These are phyloP conservation scores for Margarornis squamiger DNA, from an alignment of 2,797 vertebrate genomes.

Conservation along the genomic window DNA sequence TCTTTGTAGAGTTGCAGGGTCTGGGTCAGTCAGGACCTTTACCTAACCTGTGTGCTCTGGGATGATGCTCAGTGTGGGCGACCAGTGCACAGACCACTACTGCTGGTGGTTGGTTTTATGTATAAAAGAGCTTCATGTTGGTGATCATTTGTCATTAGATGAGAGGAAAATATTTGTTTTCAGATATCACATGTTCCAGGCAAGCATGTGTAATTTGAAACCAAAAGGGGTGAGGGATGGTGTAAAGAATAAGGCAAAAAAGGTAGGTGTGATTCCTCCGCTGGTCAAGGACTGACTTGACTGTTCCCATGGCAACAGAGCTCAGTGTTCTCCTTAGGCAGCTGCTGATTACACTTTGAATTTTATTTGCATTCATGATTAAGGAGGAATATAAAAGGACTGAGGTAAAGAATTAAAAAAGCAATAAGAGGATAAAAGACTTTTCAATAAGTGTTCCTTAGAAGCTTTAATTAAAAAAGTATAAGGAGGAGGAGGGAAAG, in stretches of 20 bases:
- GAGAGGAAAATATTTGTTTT: not conserved
- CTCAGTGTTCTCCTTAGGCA: slow-evolving; percentile 68
- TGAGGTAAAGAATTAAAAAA: slow-evolving; percentile 71
- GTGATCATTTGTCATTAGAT: rapidly evolving
- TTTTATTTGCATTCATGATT: slow-evolving; percentile 82
- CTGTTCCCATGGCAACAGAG: slow-evolving; percentile 76
- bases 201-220: not conserved
- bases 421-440: slow-evolving; percentile 75
- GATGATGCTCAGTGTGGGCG: not conserved
- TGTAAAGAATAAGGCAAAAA: not conserved
- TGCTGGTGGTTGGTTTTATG: not conserved
- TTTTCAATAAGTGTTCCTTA: slow-evolving; percentile 74
- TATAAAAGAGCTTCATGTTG: not conserved
- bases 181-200: not conserved
- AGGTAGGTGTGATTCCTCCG: slow-evolving; percentile 56
- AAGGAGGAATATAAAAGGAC: slow-evolving; percentile 74
- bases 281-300: slow-evolving; percentile 75
- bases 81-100: not conserved
- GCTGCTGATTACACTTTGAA: slow-evolving; percentile 78
- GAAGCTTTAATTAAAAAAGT: slow-evolving; percentile 75
- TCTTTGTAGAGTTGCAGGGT: not conserved
- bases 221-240: not conserved
- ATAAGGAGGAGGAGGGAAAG: not conserved
- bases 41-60: not conserved
- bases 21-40: not conserved